Evolutionary conservation across 1,140 invertebrate genomes (phyloP).

Genomic region (Euwallacea similis): DNA sequence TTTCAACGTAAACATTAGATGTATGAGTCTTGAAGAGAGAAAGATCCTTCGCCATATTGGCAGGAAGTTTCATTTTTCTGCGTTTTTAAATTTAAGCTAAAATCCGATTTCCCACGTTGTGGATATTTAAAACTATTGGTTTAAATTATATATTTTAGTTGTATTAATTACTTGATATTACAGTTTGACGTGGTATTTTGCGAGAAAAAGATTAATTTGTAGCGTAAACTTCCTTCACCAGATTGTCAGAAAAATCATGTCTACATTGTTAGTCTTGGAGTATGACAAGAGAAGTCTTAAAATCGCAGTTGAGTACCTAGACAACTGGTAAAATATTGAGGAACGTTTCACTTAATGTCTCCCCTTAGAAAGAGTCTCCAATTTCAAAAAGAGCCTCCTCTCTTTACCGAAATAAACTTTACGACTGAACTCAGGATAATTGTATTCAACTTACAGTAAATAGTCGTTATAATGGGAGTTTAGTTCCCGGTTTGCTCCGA

Average conservation of each 20-base stretch:
- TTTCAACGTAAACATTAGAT: no score
- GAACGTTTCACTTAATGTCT: not conserved
- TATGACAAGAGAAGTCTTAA: not conserved
- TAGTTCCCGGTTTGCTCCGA: slow-evolving; percentile 20
- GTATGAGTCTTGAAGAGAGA: no score
- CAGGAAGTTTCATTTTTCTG: no score
- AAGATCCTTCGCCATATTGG: no score
- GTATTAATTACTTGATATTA: no score
- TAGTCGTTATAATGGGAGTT: slow-evolving; percentile 24
- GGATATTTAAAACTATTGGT: no score
- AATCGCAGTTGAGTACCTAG: not conserved
- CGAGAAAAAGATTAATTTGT: no score
- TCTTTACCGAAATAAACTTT: slow-evolving; percentile 10
- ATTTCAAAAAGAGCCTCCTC: not conserved
- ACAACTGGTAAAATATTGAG: not conserved
- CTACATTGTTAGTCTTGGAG: not conserved
- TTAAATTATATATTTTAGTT: no score
- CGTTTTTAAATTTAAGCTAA: no score
- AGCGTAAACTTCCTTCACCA: not conserved
- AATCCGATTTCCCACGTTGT: no score
- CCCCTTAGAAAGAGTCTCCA: not conserved
- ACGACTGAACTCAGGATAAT: slow-evolving; percentile 22
- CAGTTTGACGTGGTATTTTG: no score
- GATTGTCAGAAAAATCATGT: not conserved
- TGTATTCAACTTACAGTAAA: slow-evolving; percentile 29